These are phyloP conservation scores for Drosophila cardini DNA, from an alignment of 1,140 invertebrate genomes.

Conservation along the genomic window DNA sequence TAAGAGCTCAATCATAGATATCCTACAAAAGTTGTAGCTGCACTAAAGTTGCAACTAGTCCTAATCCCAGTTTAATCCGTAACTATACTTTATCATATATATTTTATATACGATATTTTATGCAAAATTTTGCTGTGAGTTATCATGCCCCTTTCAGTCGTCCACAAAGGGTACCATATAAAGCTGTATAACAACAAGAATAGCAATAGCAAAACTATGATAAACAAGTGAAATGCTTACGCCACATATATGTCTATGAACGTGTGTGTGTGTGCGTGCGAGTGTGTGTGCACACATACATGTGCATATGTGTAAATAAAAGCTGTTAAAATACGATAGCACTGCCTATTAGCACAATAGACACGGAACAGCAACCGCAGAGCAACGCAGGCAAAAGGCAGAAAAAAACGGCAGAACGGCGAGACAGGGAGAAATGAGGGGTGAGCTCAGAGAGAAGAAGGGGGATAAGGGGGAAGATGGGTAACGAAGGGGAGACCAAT, in stretches of 20 bases:
- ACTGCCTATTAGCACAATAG: slow-evolving; percentile 80
- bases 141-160: not conserved
- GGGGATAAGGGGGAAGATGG: not conserved
- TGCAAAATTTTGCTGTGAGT: not conserved
- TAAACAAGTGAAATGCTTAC: slow-evolving; percentile 53
- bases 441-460: not conserved
- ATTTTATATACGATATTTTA: not conserved
- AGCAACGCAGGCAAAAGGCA: slow-evolving; percentile 59
- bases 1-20: too few relatives aligned
- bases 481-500: slow-evolving; percentile 20
- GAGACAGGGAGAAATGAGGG: slow-evolving; percentile 19
- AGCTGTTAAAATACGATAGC: slow-evolving; percentile 82
- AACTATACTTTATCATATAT: not conserved
- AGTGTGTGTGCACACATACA: slow-evolving; percentile 6
- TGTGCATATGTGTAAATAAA: slow-evolving; percentile 67
- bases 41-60: too few relatives aligned
- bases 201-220: slow-evolving; percentile 30
- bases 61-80: too few relatives aligned
- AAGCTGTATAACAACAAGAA: slow-evolving; percentile 1
- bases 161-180: slow-evolving; percentile 13
- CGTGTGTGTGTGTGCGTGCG: slow-evolving; percentile 1
- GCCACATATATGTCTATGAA: slow-evolving; percentile 9
- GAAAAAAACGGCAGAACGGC: slow-evolving; percentile 38
- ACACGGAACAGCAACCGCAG: slow-evolving; percentile 62
- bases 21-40: too few relatives aligned